These are phyloP conservation scores for Ciconia nigra DNA, from an alignment of 2,797 vertebrate species.

Conservation along the genomic window DNA sequence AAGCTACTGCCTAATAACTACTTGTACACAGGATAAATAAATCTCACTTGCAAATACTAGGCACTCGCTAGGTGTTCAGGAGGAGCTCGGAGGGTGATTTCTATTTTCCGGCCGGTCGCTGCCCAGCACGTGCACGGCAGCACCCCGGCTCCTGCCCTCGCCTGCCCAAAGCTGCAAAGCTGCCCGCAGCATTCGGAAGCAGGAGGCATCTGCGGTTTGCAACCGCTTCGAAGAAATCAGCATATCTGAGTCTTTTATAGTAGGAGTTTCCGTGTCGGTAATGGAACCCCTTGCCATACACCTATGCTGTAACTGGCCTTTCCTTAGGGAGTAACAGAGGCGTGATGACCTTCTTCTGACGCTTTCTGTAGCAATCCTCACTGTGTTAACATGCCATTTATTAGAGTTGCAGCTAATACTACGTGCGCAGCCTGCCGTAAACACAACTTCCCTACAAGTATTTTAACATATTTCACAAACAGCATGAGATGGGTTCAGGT, in stretches of 20 bases:
- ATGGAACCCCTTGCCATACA: background rate
- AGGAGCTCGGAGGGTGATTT: background rate
- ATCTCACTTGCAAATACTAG: background rate
- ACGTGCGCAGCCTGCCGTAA: background rate
- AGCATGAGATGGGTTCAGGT: background rate
- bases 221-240: background rate
- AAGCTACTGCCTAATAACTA: conserved; percentile 38
- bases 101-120: background rate
- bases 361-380: background rate
- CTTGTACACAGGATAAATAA: background rate
- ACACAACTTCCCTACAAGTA: background rate
- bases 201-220: background rate
- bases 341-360: background rate
- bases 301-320: background rate
- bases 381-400: background rate
- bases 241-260: background rate
- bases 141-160: background rate
- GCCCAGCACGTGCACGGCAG: background rate
- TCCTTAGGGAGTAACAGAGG: background rate
- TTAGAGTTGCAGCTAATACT: background rate
- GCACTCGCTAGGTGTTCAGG: background rate
- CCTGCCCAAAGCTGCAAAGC: background rate
- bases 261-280: background rate
- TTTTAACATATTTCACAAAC: background rate
- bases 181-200: fast-evolving